Conservation (phyloP, 2,888 invertebrate species). For the Leptarthrus brevirostris region DNA sequence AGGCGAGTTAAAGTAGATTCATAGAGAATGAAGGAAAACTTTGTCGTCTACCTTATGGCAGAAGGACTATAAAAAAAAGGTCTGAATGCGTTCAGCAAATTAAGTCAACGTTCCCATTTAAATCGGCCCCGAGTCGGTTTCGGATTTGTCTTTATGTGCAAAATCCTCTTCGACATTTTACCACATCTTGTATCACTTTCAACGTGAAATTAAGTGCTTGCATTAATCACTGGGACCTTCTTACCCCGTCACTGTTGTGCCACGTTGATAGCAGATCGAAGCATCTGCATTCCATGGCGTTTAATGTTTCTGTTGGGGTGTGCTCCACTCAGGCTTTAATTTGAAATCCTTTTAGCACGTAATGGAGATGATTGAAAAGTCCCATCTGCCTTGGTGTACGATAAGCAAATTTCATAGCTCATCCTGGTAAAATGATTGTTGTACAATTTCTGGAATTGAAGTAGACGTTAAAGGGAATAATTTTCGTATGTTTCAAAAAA, state of each 20-base stretch:
- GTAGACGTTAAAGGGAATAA: too few relatives aligned
- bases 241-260: not conserved
- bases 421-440: too few relatives aligned
- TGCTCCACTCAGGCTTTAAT: slow-evolving; percentile 9
- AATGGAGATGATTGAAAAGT: not conserved
- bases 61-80: not conserved
- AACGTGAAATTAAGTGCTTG: slow-evolving; percentile 30
- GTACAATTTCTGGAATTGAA: too few relatives aligned
- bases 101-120: not conserved
- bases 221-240: slow-evolving; percentile 7
- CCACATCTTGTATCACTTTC: slow-evolving; percentile 19
- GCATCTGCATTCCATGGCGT: slow-evolving; percentile 24
- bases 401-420: slow-evolving; percentile 10
- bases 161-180: not conserved
- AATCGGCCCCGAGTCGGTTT: not conserved
- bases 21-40: slow-evolving; percentile 15
- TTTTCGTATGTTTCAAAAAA: too few relatives aligned
- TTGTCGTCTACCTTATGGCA: not conserved
- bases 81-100: not conserved
- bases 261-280: not conserved
- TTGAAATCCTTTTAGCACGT: not conserved
- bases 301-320: not conserved
- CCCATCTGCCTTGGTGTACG: slow-evolving; percentile 4
- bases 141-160: not conserved
- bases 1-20: slow-evolving; percentile 11